Evolutionary conservation across 2,888 invertebrate genomes (phyloP).

Genomic region (Chrysodeixis includens): DNA sequence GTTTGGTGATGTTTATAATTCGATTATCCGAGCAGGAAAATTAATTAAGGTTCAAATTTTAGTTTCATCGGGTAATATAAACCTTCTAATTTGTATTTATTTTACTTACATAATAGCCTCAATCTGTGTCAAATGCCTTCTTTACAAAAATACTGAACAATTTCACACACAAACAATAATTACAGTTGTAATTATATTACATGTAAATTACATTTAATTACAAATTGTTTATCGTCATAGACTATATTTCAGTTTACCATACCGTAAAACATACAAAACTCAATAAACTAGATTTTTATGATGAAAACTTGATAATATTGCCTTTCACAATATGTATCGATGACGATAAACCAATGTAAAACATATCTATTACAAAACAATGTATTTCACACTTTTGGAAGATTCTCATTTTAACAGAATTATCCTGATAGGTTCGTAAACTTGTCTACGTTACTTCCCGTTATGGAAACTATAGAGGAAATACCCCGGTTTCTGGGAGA

Average conservation of each 20-base stretch:
- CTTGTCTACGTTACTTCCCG: too few relatives aligned
- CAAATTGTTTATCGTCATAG: constrained; percentile 30
- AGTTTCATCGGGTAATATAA: too few relatives aligned
- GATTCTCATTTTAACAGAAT: constrained; percentile 38
- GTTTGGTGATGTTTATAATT: too few relatives aligned
- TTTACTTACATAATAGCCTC: neutral
- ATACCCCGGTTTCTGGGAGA: too few relatives aligned
- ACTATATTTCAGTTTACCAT: neutral
- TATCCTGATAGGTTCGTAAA: constrained; percentile 17
- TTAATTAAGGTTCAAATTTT: too few relatives aligned
- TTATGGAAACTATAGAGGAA: too few relatives aligned
- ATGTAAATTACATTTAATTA: constrained; percentile 38
- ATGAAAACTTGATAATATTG: too few relatives aligned
- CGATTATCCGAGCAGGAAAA: too few relatives aligned
- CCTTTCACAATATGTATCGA: constrained; percentile 24
- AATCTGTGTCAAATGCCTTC: neutral
- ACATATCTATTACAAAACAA: constrained; percentile 33
- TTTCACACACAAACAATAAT: constrained; percentile 40
- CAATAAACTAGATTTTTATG: too few relatives aligned
- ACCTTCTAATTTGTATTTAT: too few relatives aligned
- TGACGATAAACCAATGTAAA: constrained; percentile 20
- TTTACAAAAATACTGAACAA: constrained; percentile 59
- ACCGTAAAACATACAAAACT: too few relatives aligned
- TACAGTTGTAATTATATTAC: constrained; percentile 52
- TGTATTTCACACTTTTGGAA: constrained; percentile 50